Evolutionary conservation across 1,140 invertebrate genomes (phyloP), one percentile per base, ranked within the genome.

Genomic region (Bilobella aurantiaca): DNA sequence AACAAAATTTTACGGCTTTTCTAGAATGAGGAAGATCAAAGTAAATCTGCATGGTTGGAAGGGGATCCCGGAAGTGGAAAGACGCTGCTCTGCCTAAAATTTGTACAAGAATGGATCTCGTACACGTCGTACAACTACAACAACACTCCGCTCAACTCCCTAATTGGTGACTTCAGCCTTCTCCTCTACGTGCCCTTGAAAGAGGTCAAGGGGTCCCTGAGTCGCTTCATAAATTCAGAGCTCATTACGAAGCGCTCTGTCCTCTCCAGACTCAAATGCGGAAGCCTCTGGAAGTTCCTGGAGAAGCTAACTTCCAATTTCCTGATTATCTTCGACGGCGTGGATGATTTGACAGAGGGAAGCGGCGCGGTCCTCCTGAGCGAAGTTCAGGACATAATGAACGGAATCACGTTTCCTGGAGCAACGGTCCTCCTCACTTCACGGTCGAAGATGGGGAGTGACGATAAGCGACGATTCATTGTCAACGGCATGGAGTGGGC

Each of bases 241-340:
- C 74, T 83, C 0, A 76, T 82, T 14, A 78, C 75, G 5, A 77
- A 77, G 62, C 69, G 72, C 69, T 68, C 77, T 66, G 62, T 77
- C 67, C 68, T 77, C 66, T 75, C 25, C 63, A 60, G 71, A 63
- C 71, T 74, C 76, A 63, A 75, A 74, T 63, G 74, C 69, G 37
- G 69, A 0, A 72, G 74, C 56, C 71, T 77, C 37, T 75, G 73
- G 74, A 74, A 76, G 47, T 76, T 74, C 63, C 72, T 76, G 42
- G 77, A 79, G 62, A 53, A 53, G 25, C 68, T 78, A 1, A 72
- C 80, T 29, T 76, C 81, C 21, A 3, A 14, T 58, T 75, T 82
- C 5, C 74, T 82, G 3, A 80, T 83, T 68, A 76, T 83, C 23
- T 73, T 83, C 32, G 82, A 83, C 72, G 81, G 82, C 0, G 81